Evolutionary conservation across 2,113 vertebrate genomes (phyloP), one percentile per base, ranked within the genome.

Genomic region (Tetraodon nigroviridis): DNA sequence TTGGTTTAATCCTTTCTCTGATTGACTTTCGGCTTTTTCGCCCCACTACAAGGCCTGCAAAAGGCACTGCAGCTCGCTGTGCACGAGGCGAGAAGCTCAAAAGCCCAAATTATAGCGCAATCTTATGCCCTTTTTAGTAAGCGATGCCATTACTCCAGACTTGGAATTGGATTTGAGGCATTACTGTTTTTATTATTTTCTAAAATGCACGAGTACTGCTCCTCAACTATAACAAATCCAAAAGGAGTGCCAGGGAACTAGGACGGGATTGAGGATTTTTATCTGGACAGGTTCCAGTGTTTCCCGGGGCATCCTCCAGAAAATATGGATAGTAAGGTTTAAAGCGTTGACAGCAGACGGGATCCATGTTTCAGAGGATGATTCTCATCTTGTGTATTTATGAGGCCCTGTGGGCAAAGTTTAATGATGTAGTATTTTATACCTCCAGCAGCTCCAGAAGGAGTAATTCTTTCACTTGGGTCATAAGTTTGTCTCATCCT

Each of bases 81-180:
- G 55, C 46, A n/a, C 65, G 42, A 16, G 21, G 27, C 22, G 24
- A 53, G 32, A 48, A 51, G 11, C 15, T 2, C 32, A 37, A 37
- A 37, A 19, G 41, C 10, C 66, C 41, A 61, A 64, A 70, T 66
- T 44, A 69, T 62, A 67, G 13, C 24, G 12, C 18, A 16, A 10
- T 45, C 47, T 48, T 11, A 49, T 53, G 19, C 27, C 16, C 32
- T 15, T 21, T 20, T 3, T 47, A 44, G 3, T 17, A 10, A 44
- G 15, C 1, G 2, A 51, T 51, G 49, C 11, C 21, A 42, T 13
- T 15, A 51, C 7, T 14, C 6, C 21, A 24, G 15, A 51, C 5
- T 47, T 42, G 29, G 20, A 24, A 55, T 58, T 41, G n/a, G 21
- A 19, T 17, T 51, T 4, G n/a, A 3, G 7, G 10, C 6, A 4